Evolutionary conservation across 1,140 invertebrate species (phyloP), one percentile per base, ranked within the genome.

Genomic region (Polyergus mexicanus): DNA sequence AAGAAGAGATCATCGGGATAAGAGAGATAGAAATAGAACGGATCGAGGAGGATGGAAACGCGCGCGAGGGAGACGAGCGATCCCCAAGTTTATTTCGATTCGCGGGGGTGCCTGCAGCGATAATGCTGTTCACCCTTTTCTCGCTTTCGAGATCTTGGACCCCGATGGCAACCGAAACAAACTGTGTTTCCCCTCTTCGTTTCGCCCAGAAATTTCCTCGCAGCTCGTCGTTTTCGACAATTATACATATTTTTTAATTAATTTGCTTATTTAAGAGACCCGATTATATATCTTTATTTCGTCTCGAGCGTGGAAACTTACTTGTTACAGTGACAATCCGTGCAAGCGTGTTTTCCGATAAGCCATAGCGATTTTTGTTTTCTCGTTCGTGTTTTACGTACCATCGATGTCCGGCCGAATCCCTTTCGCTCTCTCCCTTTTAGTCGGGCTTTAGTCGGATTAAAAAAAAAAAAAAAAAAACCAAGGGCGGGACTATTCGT

Each of bases 81-180:
- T 4, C 35, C 62, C 35, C 41, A 47, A 88, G 86, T 90, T 90
- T 77, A 88, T 90, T 86, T 89, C 65, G 86, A 90, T 86, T 89
- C 83, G 88, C 86, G 88, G 76, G 51, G 86, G 71, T 78, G 88
- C 88, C 77, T 78, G 63, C 86, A 88, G 88, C 81, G 77, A 89
- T 60, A 66, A 78, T 86, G 78, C 60, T 58, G 47, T 38, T 81
- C 54, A 22, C 51, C 8, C 32, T 22, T n/a, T 19, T 4, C 41
- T 35, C 32, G 16, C 28, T 68, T 41, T 38, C 84, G 51, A 68
- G 72, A 74, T 60, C 58, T 71, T 62, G 63, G 51, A 66, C 25
- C 28, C 28, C 76, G 74, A 71, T 38, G 68, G 28, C 44, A 28
- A 11, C 11, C 13, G 44, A 66, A 86, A 54, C 38, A 22, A 3